These are phyloP conservation scores for Trisateles emortualis DNA, from an alignment of 2,888 invertebrate genomes.

Conservation along the genomic window DNA sequence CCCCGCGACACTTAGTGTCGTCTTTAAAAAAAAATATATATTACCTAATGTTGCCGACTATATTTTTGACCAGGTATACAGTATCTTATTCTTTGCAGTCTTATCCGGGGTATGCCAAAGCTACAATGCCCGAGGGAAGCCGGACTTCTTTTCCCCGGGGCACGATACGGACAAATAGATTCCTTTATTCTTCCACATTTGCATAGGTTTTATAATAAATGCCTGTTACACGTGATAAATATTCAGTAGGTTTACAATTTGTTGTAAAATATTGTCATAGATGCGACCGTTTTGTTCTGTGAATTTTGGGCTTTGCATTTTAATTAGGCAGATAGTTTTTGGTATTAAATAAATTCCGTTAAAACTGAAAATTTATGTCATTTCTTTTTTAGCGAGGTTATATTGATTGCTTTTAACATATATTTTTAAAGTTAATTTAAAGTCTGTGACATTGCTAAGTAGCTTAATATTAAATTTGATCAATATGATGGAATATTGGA, in stretches of 20 bases:
- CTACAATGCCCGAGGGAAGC: conserved; percentile 24
- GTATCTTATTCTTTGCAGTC: not conserved
- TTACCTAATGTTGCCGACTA: too few relatives aligned
- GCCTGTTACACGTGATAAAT: conserved; percentile 46
- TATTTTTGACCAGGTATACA: conserved; percentile 18
- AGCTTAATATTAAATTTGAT: too few relatives aligned
- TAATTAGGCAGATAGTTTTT: conserved; percentile 39
- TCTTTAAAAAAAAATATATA: too few relatives aligned
- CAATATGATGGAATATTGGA: too few relatives aligned
- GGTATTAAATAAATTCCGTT: too few relatives aligned
- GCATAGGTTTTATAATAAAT: conserved; percentile 53
- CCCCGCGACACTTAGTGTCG: too few relatives aligned
- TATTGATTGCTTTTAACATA: too few relatives aligned
- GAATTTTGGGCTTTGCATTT: conserved; percentile 27
- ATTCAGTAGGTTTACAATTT: conserved; percentile 43
- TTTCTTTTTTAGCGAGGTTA: too few relatives aligned
- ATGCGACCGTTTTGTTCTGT: conserved; percentile 3
- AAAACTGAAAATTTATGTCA: too few relatives aligned
- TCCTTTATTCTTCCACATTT: conserved; percentile 47
- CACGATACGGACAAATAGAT: conserved; percentile 44
- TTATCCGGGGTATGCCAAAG: conserved; percentile 10
- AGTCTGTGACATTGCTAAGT: too few relatives aligned
- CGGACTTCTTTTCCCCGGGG: conserved; percentile 36
- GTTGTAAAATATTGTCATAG: conserved; percentile 10
- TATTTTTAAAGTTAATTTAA: too few relatives aligned